Percentiles rank a stretch among this genome's conserved stretches.
Evolutionary conservation across 2,888 invertebrate genomes (phyloP).

Genomic region (Apodemia hepburni): DNA sequence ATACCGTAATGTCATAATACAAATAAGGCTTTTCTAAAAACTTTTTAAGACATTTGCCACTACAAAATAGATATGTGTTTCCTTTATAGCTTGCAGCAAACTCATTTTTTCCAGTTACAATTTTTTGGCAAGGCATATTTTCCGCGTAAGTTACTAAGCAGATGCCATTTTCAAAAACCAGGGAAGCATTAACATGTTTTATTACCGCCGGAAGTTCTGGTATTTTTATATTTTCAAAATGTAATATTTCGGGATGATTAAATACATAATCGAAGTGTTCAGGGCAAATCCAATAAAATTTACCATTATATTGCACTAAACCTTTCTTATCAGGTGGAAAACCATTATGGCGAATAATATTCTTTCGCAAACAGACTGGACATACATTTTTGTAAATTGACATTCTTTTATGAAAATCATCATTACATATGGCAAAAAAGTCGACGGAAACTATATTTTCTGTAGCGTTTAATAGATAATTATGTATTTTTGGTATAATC

Average conservation of each 20-base stretch:
- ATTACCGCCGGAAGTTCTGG: slow-evolving; percentile 76
- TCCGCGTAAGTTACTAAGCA: slow-evolving; percentile 82
- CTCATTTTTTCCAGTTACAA: slow-evolving; percentile 61
- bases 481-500: slow-evolving; percentile 62
- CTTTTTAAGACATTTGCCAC: slow-evolving; percentile 61
- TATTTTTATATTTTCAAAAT: slow-evolving; percentile 40
- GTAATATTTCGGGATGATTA: slow-evolving; percentile 56
- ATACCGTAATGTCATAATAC: slow-evolving; percentile 70
- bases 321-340: slow-evolving; percentile 75
- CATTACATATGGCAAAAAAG: slow-evolving; percentile 78
- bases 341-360: slow-evolving; percentile 54
- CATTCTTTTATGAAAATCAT: slow-evolving; percentile 70
- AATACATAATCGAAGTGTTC: slow-evolving; percentile 73
- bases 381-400: slow-evolving; percentile 77
- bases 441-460: slow-evolving; percentile 68
- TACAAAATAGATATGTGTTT: slow-evolving; percentile 79
- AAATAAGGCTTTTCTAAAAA: slow-evolving; percentile 74
- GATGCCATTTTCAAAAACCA: slow-evolving; percentile 74
- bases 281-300: slow-evolving; percentile 82
- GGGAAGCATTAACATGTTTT: slow-evolving; percentile 52
- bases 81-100: slow-evolving; percentile 71
- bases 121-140: slow-evolving; percentile 64
- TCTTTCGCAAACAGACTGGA: slow-evolving; percentile 76
- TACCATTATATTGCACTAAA: slow-evolving; percentile 73
- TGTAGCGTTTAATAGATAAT: slow-evolving; percentile 70